Evolutionary conservation across 2,888 invertebrate genomes (phyloP).

Genomic region (Lycaena phlaeas): DNA sequence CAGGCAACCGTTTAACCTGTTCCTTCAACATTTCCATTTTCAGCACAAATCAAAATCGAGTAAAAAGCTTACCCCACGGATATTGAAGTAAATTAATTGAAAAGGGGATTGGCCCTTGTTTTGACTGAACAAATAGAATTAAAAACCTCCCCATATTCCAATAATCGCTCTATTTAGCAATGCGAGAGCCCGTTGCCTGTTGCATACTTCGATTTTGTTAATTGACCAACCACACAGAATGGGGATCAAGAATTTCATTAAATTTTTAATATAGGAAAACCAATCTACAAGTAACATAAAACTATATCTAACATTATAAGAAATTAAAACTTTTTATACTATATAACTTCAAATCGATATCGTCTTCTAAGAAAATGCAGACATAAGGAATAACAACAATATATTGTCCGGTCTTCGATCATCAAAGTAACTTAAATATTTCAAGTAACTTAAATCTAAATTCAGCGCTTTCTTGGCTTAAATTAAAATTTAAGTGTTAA

Average conservation of each 20-base stretch:
- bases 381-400: too few relatives aligned
- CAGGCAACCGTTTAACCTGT: neutral
- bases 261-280: too few relatives aligned
- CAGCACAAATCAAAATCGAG: slow-evolving; percentile 34
- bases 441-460: neutral
- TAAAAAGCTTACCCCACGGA: slow-evolving; percentile 36
- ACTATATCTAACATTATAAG: too few relatives aligned
- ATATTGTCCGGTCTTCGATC: too few relatives aligned
- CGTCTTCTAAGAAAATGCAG: too few relatives aligned
- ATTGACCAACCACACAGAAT: slow-evolving; percentile 6
- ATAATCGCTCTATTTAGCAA: slow-evolving; percentile 54
- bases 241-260: neutral
- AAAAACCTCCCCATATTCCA: slow-evolving; percentile 40
- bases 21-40: slow-evolving; percentile 25
- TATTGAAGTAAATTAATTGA: slow-evolving; percentile 49
- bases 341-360: too few relatives aligned
- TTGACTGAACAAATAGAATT: slow-evolving; percentile 61
- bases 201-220: slow-evolving; percentile 14
- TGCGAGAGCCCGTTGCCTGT: slow-evolving; percentile 23
- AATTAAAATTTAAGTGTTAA: too few relatives aligned
- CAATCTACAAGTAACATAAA: too few relatives aligned
- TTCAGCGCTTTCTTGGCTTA: too few relatives aligned
- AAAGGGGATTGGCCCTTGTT: slow-evolving; percentile 54
- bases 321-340: too few relatives aligned
- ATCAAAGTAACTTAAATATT: too few relatives aligned